These are phyloP conservation scores for Dicyrtoma fusca DNA, from an alignment of 2,888 invertebrate species.

Conservation along the genomic window DNA sequence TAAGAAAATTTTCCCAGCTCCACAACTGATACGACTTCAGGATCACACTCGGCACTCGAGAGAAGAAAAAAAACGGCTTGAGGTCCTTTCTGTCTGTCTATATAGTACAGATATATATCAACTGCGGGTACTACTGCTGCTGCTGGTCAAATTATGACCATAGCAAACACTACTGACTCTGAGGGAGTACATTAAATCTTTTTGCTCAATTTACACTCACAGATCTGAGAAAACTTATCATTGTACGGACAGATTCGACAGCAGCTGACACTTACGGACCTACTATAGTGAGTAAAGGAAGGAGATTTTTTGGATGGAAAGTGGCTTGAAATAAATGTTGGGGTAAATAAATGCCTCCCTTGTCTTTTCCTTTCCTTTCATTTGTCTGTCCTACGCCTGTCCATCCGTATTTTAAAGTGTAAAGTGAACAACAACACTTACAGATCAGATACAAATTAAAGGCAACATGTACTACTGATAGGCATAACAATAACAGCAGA, in stretches of 20 bases:
- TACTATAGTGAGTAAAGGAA: too few relatives aligned
- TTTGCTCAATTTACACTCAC: neutral
- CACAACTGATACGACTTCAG: too few relatives aligned
- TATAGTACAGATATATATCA: too few relatives aligned
- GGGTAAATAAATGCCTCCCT: conserved; percentile 20
- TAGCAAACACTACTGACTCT: too few relatives aligned
- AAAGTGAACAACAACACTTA: neutral
- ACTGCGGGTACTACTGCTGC: neutral
- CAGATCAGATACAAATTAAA: too few relatives aligned
- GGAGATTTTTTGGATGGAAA: conserved; percentile 6
- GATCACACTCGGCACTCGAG: too few relatives aligned
- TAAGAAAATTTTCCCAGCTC: too few relatives aligned
- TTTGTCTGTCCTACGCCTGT: neutral
- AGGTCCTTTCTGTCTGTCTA: too few relatives aligned
- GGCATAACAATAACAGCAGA: neutral
- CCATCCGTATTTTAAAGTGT: neutral
- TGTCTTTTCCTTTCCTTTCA: conserved; percentile 12
- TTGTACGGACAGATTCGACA: too few relatives aligned
- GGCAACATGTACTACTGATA: too few relatives aligned
- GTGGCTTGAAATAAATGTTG: conserved; percentile 33
- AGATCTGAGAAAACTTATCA: neutral
- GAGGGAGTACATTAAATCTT: too few relatives aligned
- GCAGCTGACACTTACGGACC: conserved; percentile 17
- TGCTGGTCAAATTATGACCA: neutral
- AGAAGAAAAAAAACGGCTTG: neutral